Percentiles rank a stretch among this genome's conserved stretches.
phyloP scores from a whole-genome alignment of 92 coral and sea anemone genomes.

The Palythoa grandis region DNA sequence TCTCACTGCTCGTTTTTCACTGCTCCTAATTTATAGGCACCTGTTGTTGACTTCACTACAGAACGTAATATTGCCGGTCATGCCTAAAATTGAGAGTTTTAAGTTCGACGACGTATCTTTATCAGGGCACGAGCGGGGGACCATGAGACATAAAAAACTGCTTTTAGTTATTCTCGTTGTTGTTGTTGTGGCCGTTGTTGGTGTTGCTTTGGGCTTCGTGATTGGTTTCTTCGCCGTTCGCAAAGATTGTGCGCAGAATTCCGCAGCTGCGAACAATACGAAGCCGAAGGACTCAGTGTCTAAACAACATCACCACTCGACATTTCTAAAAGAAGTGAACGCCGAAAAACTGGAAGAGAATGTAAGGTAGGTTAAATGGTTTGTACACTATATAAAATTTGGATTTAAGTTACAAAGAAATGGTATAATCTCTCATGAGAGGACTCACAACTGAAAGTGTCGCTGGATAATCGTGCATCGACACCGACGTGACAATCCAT shows the following conservation, averaged over 20 bases:
- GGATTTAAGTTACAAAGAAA: too few species aligned
- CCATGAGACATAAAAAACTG: background rate
- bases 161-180: background rate
- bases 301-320: background rate
- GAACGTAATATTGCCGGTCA: background rate
- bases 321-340: background rate
- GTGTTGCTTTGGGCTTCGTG: constrained; percentile 1
- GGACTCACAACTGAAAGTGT: too few species aligned
- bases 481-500: too few species aligned
- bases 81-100: background rate
- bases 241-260: background rate
- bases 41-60: background rate
- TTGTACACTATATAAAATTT: too few species aligned
- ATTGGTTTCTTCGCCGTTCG: background rate
- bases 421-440: too few species aligned
- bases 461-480: too few species aligned
- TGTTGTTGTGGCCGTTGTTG: background rate
- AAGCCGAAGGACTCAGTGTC: too few species aligned
- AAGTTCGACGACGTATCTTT: background rate
- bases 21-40: too few species aligned
- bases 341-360: constrained; percentile 1
- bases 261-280: background rate
- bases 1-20: too few species aligned
- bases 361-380: background rate
- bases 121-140: background rate